Conservation (phyloP, 2,888 invertebrate species). For the Ophion ventricosus region DNA sequence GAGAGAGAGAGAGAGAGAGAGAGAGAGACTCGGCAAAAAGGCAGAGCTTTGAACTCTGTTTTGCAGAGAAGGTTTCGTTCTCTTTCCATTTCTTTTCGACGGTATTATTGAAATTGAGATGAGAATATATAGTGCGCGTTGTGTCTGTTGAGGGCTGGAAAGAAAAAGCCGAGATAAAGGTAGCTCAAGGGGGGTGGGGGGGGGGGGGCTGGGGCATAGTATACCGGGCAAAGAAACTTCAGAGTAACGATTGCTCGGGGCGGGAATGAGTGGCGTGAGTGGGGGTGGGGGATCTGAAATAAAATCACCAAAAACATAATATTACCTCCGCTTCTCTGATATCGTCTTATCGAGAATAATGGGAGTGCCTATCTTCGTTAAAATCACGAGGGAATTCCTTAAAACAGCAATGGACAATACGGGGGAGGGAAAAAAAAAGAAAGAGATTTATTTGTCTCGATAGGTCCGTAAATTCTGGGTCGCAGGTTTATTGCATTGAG, state of each 20-base stretch:
- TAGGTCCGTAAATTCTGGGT: constrained; percentile 10
- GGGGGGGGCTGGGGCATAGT: neutral
- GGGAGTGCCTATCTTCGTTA: constrained; percentile 12
- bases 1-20: constrained; percentile 30
- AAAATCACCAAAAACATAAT: constrained; percentile 25
- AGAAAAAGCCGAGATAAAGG: constrained; percentile 50
- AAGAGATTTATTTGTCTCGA: constrained; percentile 14
- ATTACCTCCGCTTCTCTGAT: constrained; percentile 34
- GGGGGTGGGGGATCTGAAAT: constrained; percentile 13
- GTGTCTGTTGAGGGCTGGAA: constrained; percentile 48
- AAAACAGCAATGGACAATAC: constrained; percentile 28
- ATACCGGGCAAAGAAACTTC: constrained; percentile 48
- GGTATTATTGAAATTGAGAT: constrained; percentile 63
- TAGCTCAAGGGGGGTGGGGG: neutral
- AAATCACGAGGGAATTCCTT: constrained; percentile 24
- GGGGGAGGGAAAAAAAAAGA: neutral
- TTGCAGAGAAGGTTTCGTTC: constrained; percentile 29
- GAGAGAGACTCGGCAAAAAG: constrained; percentile 14
- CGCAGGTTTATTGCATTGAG: neutral
- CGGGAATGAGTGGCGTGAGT: neutral
- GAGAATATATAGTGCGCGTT: constrained; percentile 51
- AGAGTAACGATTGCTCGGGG: constrained; percentile 57
- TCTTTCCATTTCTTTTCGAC: constrained; percentile 46
- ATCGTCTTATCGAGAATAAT: constrained; percentile 43
- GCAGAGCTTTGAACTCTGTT: constrained; percentile 9